Percentiles rank a stretch among this genome's conserved stretches.
Evolutionary conservation across 2,113 vertebrate species (phyloP).

Genomic region (Puffinus mauretanicus): DNA sequence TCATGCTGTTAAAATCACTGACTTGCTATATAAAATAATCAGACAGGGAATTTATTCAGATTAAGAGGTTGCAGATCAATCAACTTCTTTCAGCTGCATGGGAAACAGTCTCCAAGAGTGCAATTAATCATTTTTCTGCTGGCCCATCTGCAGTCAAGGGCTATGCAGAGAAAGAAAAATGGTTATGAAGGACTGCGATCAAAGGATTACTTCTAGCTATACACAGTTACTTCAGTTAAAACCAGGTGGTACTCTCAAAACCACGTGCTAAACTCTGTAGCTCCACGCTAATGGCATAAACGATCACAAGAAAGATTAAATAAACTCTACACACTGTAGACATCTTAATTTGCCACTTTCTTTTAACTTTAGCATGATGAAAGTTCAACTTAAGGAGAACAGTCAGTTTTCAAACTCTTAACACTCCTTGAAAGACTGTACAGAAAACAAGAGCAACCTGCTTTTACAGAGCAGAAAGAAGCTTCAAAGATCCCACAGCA

Average conservation of each 20-base stretch:
- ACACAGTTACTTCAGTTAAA: not conserved
- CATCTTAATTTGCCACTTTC: not conserved
- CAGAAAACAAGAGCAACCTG: not conserved
- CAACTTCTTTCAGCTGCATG: not conserved
- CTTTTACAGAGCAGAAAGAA: not conserved
- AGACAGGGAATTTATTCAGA: not conserved
- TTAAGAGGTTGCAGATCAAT: constrained; percentile 9
- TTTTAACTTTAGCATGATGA: not conserved
- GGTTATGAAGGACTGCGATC: not conserved
- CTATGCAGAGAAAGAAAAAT: not conserved
- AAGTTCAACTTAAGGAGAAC: not conserved
- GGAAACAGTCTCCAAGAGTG: not conserved
- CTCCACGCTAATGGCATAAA: fast-evolving
- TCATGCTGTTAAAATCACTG: not conserved
- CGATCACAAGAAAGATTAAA: not conserved
- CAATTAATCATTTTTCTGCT: constrained; percentile 4
- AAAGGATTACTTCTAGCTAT: not conserved
- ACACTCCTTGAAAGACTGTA: not conserved
- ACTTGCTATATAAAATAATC: not conserved
- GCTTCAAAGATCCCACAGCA: not conserved
- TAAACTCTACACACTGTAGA: not conserved
- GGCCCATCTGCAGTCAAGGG: not conserved
- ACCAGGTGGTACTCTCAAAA: not conserved
- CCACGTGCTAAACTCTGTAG: not conserved
- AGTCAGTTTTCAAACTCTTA: not conserved